Conservation (phyloP, 2,888 invertebrate species). For the Scrobipalpa atriplicella region DNA sequence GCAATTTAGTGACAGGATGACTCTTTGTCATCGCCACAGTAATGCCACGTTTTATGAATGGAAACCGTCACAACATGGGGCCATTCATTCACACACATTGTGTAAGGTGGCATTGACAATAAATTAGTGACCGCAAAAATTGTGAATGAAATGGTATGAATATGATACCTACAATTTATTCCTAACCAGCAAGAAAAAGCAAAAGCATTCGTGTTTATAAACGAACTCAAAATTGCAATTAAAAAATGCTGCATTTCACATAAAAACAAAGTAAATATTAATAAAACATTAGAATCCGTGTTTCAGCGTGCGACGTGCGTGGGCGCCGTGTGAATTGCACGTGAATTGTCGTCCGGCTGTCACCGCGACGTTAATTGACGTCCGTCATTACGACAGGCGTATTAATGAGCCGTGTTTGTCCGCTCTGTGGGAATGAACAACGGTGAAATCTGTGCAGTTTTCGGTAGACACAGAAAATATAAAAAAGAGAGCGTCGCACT, state of each 20-base stretch:
- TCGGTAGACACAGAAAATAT: too few relatives aligned
- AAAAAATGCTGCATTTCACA: too few relatives aligned
- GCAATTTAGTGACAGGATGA: slow-evolving; percentile 10
- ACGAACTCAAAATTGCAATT: too few relatives aligned
- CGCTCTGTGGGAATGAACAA: slow-evolving; percentile 2
- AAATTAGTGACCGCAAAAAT: not conserved
- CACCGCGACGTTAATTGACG: slow-evolving; percentile 30
- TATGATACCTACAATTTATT: too few relatives aligned
- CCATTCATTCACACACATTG: too few relatives aligned
- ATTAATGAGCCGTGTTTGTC: slow-evolving; percentile 28
- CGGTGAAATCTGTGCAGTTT: not conserved
- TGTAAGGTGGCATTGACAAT: not conserved
- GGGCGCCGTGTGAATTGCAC: slow-evolving; percentile 31
- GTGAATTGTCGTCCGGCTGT: slow-evolving; percentile 30
- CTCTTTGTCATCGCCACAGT: not conserved
- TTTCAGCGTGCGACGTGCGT: slow-evolving; percentile 21
- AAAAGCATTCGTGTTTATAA: too few relatives aligned
- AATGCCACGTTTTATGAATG: too few relatives aligned
- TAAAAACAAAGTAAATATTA: too few relatives aligned
- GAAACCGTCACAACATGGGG: too few relatives aligned
- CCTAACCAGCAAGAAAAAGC: too few relatives aligned
- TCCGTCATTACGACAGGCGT: slow-evolving; percentile 28
- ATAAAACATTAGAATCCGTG: too few relatives aligned
- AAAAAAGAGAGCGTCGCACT: too few relatives aligned
- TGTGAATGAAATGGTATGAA: not conserved